Evolutionary conservation across 2,888 invertebrate species (phyloP), one percentile per base, ranked within the genome.

Genomic region (Acrobasis suavella): DNA sequence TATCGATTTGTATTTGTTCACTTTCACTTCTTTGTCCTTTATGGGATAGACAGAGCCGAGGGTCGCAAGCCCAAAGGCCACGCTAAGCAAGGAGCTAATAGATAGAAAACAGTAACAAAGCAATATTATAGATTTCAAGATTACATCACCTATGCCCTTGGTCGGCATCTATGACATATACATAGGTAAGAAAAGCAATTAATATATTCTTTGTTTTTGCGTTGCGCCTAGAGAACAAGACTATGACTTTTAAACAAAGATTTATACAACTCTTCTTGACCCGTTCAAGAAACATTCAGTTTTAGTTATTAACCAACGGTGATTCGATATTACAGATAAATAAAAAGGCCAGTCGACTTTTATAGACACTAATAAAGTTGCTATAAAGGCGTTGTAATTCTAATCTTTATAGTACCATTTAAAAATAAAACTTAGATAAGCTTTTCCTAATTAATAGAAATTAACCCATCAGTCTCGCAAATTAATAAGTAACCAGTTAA

Each of bases 351-450:
- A 10, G 42, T 56, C 56, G 42, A 61, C 64, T 65, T 67, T 67
- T 67, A 67, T 67, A 59, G 61, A 59, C 64, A 56, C 63, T 64
- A 64, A 67, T 65, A 67, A 67, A 67, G 65, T 67, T 64, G 65
- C 65, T 64, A 56, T 56, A 56, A 56, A 56, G 56, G 42, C 42
- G 56, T 56, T 56, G 56, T 56, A 42, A 56, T 42, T 17, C 42
- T 56, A 22, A 56, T 56, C 56, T 56, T 56, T 56, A 56, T 56
- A 22, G 12, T 10, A 56, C 16, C 17, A 56, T 56, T 56, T 17
- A 12, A 56, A 56, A 56, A 17, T 56, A 39, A 56, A 56, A 56
- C 42, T 17, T 16, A 56, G 42, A 46, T 56, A 46, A 22, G 42
- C 56, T 56, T 56, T 42, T 56, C 56, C 56, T 56, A 56, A 56